Percentiles rank a stretch among this genome's conserved stretches.
Conservation (phyloP, 64 coral and sea anemone genomes). For the Catalaphyllia jardinei region DNA sequence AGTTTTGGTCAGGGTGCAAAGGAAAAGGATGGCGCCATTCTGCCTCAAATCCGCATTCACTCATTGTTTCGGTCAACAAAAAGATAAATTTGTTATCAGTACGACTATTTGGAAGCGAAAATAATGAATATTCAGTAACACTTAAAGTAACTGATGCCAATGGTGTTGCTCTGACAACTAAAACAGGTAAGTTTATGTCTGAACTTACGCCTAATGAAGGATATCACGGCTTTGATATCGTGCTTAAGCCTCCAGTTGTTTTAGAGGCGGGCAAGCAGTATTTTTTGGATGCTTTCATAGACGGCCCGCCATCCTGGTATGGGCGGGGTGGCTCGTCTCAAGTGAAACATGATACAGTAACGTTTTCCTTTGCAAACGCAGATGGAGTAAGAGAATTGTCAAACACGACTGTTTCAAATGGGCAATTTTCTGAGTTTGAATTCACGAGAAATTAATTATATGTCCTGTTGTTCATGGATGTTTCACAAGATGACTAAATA, state of each 20-base stretch:
- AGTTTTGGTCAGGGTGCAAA: background rate
- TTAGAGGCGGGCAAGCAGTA: background rate
- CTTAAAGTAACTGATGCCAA: background rate
- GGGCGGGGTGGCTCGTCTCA: background rate
- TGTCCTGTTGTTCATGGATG: no score
- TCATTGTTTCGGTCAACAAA: background rate
- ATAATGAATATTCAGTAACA: background rate
- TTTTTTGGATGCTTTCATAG: background rate
- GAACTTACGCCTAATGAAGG: background rate
- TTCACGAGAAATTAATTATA: background rate
- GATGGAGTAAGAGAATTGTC: background rate
- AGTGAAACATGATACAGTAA: background rate
- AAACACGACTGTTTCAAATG: background rate
- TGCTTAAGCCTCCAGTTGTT: background rate
- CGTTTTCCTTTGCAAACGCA: background rate
- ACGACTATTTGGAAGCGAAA: constrained; percentile 19
- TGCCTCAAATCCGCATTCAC: background rate
- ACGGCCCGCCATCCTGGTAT: constrained; percentile 26
- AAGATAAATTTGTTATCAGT: background rate
- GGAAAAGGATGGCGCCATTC: background rate
- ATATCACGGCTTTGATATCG: constrained; percentile 20
- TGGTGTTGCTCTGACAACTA: background rate
- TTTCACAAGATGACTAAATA: no score
- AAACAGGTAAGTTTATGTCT: background rate
- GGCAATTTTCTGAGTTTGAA: background rate